These are phyloP conservation scores for Poeciliopsis presidionis DNA, from an alignment of 2,797 vertebrate genomes.

Conservation along the genomic window DNA sequence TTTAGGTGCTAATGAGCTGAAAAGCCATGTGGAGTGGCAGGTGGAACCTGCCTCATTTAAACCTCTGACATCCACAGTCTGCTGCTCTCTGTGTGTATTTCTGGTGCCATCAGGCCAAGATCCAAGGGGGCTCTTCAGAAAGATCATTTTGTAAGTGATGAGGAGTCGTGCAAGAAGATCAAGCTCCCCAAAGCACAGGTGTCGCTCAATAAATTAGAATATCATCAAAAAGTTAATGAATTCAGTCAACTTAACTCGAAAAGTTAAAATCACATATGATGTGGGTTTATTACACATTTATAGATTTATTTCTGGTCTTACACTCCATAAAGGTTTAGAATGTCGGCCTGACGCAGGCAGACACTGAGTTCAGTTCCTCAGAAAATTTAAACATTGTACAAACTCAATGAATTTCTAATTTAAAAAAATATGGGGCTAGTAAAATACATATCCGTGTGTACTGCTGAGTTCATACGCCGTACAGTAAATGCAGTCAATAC, in stretches of 20 bases:
- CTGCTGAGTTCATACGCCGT: background rate
- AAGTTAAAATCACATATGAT: background rate
- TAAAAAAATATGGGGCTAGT: background rate
- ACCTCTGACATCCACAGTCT: slow-evolving; percentile 3
- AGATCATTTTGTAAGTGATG: background rate
- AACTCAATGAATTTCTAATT: background rate
- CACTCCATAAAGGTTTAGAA: background rate
- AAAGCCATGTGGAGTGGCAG: background rate
- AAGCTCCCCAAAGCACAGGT: background rate
- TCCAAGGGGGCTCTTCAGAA: background rate
- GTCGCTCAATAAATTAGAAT: background rate
- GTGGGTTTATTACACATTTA: background rate
- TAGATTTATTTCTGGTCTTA: background rate
- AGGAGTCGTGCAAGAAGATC: background rate
- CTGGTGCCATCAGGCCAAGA: background rate
- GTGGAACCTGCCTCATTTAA: slow-evolving; percentile 6
- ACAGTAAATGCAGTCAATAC: background rate
- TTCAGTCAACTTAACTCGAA: background rate
- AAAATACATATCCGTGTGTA: background rate
- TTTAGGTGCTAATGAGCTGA: background rate
- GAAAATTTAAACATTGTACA: background rate
- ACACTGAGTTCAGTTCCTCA: background rate
- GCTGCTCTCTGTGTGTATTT: background rate
- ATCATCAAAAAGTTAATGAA: background rate
- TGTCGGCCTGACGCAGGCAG: background rate